Percentiles rank a stretch among this genome's conserved stretches.
phyloP scores from a whole-genome alignment of 1,140 invertebrate species.

The Scaptomyza montana region DNA sequence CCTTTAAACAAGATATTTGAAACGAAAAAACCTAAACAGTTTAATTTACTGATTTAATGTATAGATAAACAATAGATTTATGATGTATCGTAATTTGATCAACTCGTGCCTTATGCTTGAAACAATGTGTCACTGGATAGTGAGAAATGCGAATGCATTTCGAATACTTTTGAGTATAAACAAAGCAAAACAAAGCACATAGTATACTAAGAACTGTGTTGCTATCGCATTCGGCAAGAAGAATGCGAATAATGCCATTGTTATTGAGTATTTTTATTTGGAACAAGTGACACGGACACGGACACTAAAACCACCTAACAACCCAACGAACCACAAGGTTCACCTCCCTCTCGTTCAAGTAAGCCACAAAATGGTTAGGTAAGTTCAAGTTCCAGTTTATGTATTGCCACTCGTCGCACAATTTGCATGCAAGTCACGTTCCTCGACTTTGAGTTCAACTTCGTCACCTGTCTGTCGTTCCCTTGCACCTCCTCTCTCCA shows the following conservation, averaged over 20 bases:
- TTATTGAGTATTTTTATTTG: conserved; percentile 11
- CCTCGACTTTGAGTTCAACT: conserved; percentile 41
- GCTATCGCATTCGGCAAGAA: conserved; percentile 12
- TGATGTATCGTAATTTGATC: too few relatives aligned
- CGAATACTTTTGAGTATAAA: too few relatives aligned
- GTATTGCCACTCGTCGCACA: conserved; percentile 36
- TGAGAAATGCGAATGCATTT: too few relatives aligned
- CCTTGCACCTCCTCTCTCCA: neutral
- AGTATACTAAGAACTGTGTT: neutral
- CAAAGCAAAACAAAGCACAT: neutral
- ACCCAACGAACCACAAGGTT: neutral
- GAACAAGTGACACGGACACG: conserved; percentile 36
- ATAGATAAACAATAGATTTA: too few relatives aligned
- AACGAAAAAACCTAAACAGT: too few relatives aligned
- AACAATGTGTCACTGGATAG: too few relatives aligned
- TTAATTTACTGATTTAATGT: too few relatives aligned
- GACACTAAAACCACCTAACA: neutral
- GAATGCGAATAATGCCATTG: conserved; percentile 42
- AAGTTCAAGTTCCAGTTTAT: conserved; percentile 42
- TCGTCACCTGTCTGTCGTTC: conserved; percentile 55
- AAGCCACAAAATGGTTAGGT: conserved; percentile 6
- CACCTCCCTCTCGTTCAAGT: neutral
- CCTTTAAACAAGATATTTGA: too few relatives aligned
- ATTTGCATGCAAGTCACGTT: conserved; percentile 73
- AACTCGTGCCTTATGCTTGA: too few relatives aligned